Evolutionary conservation across 2,888 invertebrate species (phyloP).

Genomic region (Schizaphis graminum): DNA sequence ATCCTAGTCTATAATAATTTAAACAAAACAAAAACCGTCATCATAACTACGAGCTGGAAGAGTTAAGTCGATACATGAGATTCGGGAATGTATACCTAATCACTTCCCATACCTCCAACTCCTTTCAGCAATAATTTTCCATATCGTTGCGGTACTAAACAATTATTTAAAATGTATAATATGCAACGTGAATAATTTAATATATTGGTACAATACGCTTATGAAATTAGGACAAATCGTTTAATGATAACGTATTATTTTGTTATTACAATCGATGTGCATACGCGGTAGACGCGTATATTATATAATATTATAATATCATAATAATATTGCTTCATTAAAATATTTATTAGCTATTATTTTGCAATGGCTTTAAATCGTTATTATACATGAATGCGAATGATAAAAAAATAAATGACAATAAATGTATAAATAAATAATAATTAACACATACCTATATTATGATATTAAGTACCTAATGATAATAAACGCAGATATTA

Average conservation of each 20-base stretch:
- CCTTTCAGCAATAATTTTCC: background rate
- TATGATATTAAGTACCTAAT: background rate
- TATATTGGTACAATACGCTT: background rate
- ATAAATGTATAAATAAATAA: constrained; percentile 3
- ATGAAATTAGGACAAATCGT: background rate
- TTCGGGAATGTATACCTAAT: background rate
- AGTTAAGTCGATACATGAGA: background rate
- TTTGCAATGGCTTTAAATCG: background rate
- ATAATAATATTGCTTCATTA: background rate
- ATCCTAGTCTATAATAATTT: constrained; percentile 2
- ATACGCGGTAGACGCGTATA: background rate
- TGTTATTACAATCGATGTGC: background rate
- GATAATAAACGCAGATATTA: background rate
- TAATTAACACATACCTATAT: constrained; percentile 1
- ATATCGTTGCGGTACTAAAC: background rate
- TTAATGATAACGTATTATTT: background rate
- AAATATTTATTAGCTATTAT: background rate
- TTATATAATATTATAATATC: background rate
- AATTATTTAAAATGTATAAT: background rate
- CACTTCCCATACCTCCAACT: background rate
- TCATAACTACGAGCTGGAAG: background rate
- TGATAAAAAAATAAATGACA: constrained; percentile 5
- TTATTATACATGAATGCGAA: background rate
- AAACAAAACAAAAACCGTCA: constrained; percentile 10
- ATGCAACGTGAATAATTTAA: background rate